Base-by-base conservation (phyloP, 2,797 vertebrate species). In the Sebastes iracundus region DNA sequence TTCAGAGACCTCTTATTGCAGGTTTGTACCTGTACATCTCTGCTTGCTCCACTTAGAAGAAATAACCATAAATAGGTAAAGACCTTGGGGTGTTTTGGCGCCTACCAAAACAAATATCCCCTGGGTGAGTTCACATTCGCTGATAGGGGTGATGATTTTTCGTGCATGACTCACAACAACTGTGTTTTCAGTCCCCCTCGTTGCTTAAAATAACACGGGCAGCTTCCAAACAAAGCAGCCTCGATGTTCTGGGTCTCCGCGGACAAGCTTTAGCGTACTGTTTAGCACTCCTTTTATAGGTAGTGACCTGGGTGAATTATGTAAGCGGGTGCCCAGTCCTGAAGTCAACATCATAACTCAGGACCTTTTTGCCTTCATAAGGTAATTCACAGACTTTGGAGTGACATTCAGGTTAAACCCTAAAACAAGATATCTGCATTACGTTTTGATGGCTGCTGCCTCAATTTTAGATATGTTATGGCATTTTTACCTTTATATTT, bases 261-360 rank as follows among this genome's bases (percentile, higher is more conserved):
- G 77, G 84, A 88, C 78, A 16, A 83, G 90, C 83, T 72, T 85
- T 78, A 88, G 85, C 49, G 75, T 74, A 79, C 88, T 70, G 74
- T 72, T 81, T 73, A 87, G 80, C 88, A 63, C 86, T 93, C 94
- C 95, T 95, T 96, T 95, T 96, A 95, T 96, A 96, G 95, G 90
- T 94, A 91, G 87, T 91, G 84, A 81, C 81, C 84, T 80, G 73
- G 88, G 80, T 79, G 90, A 91, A 86, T 94, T 95, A 94, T 90
- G 90, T 90, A 91, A 91, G 73, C 7, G 22, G 77, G 80, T 81
- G 82, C 84, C 77, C 55, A 79, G 86, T 69, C 76, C 80, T 79
- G 89, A 92, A 92, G 84, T 87, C 89, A 89, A 84, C 91, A 85
- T 87, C 22, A 74, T 73, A 85, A 82, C 66, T 55, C 75, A 7